Evolutionary conservation across 2,888 invertebrate species (phyloP), one percentile per base, ranked within the genome.

Genomic region (Ceriagrion tenellum): DNA sequence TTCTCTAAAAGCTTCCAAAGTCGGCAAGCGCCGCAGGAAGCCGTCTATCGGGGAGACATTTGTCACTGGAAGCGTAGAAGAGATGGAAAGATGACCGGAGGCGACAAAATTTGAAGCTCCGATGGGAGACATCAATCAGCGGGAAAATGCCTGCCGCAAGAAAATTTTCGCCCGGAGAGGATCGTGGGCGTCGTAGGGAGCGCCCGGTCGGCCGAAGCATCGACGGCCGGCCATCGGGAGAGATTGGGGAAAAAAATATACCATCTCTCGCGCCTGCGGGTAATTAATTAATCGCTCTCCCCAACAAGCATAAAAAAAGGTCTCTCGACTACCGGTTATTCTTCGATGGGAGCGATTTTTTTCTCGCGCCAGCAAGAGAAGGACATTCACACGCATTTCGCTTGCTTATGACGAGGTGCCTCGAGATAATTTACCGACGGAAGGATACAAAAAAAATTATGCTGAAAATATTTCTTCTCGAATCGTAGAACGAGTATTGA

Each of bases 391-490:
- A 81, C 30, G 81, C 81, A 81, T 81, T 81, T 81, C 81, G 81
- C 81, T 35, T 81, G 81, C 81, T 81, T 81, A 81, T 81, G 81
- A n/a, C 4, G 35, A n/a, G 35, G 35, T 81, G 81, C 13, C 81
- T 35, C 81, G 81, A 81, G 81, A 81, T 81, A 81, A 81, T 81
- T 81, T 81, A 81, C 81, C 81, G 81, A 81, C 69, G 81, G n/a
- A n/a, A 13, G 35, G 4, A 20, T 59, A 56, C 2, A 59, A 59
- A 59, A 59, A 59, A 81, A 81, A 81, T 13, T 35, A 81, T 81
- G 81, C 81, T 35, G 81, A 81, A 35, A 81, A 81, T 81, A 81
- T 81, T 81, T 81, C 81, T 35, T 13, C 26, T 35, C 35, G 26
- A 30, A 81, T 30, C 35, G 81, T 81, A 81, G 81, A 81, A 18